Conservation (phyloP, 1,140 invertebrate genomes). For the Chironomus striatipennis region DNA sequence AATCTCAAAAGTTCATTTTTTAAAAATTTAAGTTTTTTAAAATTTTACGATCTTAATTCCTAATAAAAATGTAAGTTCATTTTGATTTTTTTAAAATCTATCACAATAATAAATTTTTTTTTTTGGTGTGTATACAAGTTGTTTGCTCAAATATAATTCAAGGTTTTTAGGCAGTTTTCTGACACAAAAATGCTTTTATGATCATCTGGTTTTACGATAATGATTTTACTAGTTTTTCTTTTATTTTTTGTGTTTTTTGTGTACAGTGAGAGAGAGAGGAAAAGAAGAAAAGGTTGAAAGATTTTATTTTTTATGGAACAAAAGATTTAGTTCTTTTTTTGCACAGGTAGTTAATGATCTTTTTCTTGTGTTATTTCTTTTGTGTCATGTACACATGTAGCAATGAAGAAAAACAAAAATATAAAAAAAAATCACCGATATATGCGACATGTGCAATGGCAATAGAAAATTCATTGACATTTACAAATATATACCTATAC, state of each 20-base stretch:
- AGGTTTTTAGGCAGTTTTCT: too few relatives aligned
- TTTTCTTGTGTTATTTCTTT: background rate
- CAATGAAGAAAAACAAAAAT: background rate
- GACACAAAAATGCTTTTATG: too few relatives aligned
- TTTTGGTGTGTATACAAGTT: too few relatives aligned
- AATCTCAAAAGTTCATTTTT: too few relatives aligned
- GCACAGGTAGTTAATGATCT: background rate
- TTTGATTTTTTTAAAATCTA: too few relatives aligned
- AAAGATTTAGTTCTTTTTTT: background rate
- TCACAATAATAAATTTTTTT: too few relatives aligned
- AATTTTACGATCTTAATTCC: too few relatives aligned
- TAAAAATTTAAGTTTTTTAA: too few relatives aligned
- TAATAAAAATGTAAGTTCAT: too few relatives aligned
- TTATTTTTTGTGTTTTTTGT: background rate
- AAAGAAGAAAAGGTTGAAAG: background rate
- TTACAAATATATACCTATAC: background rate
- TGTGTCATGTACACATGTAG: background rate
- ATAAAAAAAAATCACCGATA: background rate
- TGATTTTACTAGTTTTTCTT: background rate
- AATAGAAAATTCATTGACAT: conserved; percentile 14
- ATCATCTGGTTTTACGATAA: too few relatives aligned
- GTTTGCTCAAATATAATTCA: too few relatives aligned
- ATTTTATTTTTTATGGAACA: background rate
- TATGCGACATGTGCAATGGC: background rate
- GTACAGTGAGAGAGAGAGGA: background rate